Evolutionary conservation across 2,888 invertebrate genomes (phyloP).

Genomic region (Eucriotettix oculatus): DNA sequence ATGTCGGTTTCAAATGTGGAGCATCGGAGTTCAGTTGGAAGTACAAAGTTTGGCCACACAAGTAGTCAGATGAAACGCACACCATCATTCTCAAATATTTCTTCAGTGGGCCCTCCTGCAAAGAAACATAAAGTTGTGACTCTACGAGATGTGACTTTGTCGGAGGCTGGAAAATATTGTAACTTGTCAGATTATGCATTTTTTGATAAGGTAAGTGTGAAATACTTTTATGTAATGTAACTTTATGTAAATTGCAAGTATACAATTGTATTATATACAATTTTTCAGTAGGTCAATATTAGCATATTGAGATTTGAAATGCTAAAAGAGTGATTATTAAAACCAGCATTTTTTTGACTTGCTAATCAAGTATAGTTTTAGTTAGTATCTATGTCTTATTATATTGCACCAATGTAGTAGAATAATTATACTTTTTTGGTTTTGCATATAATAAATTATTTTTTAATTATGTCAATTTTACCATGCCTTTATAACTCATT

Average conservation of each 20-base stretch:
- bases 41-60: slow-evolving; percentile 11
- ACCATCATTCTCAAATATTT: slow-evolving; percentile 31
- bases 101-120: slow-evolving; percentile 29
- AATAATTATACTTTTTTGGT: slow-evolving; percentile 2
- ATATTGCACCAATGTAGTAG: too few species aligned
- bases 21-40: slow-evolving; percentile 3
- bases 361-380: too few species aligned
- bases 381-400: too few species aligned
- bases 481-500: neutral
- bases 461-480: too few species aligned
- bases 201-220: slow-evolving; percentile 63
- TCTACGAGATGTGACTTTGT: slow-evolving; percentile 64
- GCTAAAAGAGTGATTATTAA: too few species aligned
- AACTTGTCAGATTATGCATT: slow-evolving; percentile 85
- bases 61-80: slow-evolving; percentile 31
- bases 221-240: too few species aligned
- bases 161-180: slow-evolving; percentile 84
- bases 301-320: too few species aligned
- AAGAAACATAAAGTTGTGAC: slow-evolving; percentile 46
- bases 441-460: neutral
- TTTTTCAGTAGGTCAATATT: too few species aligned
- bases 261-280: too few species aligned
- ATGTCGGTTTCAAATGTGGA: slow-evolving; percentile 2
- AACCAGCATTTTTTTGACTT: too few species aligned
- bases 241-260: too few species aligned